phyloP scores from a whole-genome alignment of 2,797 vertebrate species.

The Chromis chromis region DNA sequence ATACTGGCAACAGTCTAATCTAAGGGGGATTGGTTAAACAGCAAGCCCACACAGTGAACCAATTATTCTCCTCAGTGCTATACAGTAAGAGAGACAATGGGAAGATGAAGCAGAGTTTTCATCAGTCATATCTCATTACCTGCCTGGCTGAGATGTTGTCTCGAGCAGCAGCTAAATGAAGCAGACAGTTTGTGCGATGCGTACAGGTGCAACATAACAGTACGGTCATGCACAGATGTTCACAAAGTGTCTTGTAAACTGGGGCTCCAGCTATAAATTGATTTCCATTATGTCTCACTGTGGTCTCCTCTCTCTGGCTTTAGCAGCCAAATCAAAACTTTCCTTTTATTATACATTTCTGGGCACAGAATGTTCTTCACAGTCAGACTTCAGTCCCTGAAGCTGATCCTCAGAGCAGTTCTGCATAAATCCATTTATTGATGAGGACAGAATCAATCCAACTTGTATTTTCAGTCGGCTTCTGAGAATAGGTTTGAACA shows the following conservation, averaged over 20 bases:
- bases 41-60: constrained; percentile 38
- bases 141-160: constrained; percentile 29
- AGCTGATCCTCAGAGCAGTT: background rate
- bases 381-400: background rate
- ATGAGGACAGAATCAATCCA: background rate
- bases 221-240: constrained; percentile 33
- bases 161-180: constrained; percentile 51
- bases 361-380: background rate
- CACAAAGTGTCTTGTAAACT: constrained; percentile 34
- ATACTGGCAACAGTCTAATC: constrained; percentile 56
- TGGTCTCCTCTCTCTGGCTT: constrained; percentile 19
- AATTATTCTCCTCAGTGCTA: constrained; percentile 56
- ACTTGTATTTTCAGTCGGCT: constrained; percentile 4
- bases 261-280: constrained; percentile 14
- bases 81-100: constrained; percentile 38
- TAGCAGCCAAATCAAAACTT: constrained; percentile 18
- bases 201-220: constrained; percentile 48
- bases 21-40: constrained; percentile 47
- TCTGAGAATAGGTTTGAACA: constrained; percentile 26
- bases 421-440: constrained; percentile 12
- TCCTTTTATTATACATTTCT: constrained; percentile 16
- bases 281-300: constrained; percentile 37
- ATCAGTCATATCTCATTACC: constrained; percentile 62
- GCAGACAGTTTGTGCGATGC: constrained; percentile 33
- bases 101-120: constrained; percentile 39